Evolutionary conservation across 2,113 vertebrate genomes (phyloP), one percentile per base, ranked within the genome.

Genomic region (Sinocyclocheilus grahami): DNA sequence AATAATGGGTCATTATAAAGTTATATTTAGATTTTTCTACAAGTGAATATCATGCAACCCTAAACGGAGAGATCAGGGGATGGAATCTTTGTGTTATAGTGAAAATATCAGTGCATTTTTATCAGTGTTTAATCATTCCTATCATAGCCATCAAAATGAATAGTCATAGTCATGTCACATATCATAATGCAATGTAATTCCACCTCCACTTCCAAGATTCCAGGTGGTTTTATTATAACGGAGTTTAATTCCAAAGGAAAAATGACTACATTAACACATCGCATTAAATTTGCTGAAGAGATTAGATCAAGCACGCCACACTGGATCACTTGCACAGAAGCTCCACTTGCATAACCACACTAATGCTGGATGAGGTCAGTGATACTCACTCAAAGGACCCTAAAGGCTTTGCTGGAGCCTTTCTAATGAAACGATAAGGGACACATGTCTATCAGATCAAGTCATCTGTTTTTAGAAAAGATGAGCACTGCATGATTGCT

Each of bases 371-470:
- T 65, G 75, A 53, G 75, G 75, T 77, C 75, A 30, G 14, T 30
- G 42, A 53, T 53, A 51, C 75, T 53, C 71, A 42, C 37, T 74
- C 37, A 42, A 74, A 42, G 71, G 10, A 18, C 71, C 69, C 2
- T 53, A 53, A 53, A 8, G 46, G 74, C 42, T 76, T 76, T 48
- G 42, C 74, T 24, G 74, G 46, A 53, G 42, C 12, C 46, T 53
- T 53, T 77, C 46, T 77, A 77, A 77, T 77, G 24, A 48, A 77
- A 30, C 30, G 30, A 62, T 9, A 60, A n/a, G 58, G 8, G 58
- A 60, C 58, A 22, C 39, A 27, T 53, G 75, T 30, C 42, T 46
- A 77, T 48, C 75, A 77, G 75, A 53, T 77, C 75, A 53, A 53
- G 12, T 53, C 42, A n/a, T 82, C 60, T 67, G 14, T 63, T 65